Conservation (phyloP, 2,113 vertebrate genomes). For the Promerops cafer region DNA sequence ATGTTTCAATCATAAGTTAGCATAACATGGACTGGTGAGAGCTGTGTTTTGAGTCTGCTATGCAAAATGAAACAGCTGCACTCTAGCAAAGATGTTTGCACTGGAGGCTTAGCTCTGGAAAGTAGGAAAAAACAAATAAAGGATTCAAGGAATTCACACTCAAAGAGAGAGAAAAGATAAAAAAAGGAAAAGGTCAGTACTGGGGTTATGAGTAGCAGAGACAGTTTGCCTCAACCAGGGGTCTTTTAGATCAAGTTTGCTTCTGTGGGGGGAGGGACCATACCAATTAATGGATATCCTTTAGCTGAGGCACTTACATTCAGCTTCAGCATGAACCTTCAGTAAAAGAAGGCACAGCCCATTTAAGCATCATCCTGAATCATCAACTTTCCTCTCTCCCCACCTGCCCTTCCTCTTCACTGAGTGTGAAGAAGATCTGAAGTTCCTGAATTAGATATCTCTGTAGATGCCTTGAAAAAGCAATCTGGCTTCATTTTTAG, state of each 20-base stretch:
- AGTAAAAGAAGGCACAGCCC: neutral
- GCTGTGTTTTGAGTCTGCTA: slow-evolving; percentile 59
- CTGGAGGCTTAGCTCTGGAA: neutral
- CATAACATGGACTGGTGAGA: slow-evolving; percentile 48
- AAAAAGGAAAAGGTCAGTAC: neutral
- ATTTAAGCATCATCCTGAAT: neutral
- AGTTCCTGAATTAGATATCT: neutral
- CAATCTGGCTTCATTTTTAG: neutral
- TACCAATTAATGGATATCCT: neutral
- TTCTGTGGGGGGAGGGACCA: neutral
- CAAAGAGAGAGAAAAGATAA: neutral
- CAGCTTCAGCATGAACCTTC: neutral
- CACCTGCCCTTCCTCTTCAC: neutral
- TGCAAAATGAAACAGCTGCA: slow-evolving; percentile 47
- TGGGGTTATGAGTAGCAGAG: neutral
- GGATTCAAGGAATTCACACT: neutral
- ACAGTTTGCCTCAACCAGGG: fast-evolving
- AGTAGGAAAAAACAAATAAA: neutral
- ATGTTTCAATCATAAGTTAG: slow-evolving; percentile 71
- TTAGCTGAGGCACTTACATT: neutral
- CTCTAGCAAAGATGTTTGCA: neutral
- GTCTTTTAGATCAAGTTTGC: neutral
- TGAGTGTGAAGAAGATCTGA: neutral
- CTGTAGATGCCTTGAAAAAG: neutral
- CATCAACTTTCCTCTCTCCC: neutral